phyloP scores from a whole-genome alignment of 2,113 vertebrate genomes.

The Sclerurus mexicanus region DNA sequence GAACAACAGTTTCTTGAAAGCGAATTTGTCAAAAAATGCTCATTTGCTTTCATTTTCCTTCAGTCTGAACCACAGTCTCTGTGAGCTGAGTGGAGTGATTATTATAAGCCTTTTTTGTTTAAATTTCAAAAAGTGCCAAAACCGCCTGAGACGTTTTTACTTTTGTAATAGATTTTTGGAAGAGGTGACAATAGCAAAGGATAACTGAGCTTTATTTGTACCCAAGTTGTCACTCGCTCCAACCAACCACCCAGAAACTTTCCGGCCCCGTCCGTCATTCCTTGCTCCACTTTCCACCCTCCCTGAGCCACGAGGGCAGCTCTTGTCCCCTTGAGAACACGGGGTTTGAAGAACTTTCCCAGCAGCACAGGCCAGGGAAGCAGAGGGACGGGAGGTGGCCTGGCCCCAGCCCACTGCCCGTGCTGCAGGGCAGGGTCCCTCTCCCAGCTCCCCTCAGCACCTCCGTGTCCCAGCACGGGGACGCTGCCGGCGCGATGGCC shows the following conservation, averaged over 20 bases:
- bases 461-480: fast-evolving
- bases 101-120: neutral
- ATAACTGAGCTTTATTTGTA: neutral
- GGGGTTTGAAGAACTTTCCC: neutral
- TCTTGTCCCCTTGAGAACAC: neutral
- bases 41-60: neutral
- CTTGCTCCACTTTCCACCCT: neutral
- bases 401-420: neutral
- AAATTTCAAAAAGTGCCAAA: neutral
- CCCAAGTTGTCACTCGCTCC: neutral
- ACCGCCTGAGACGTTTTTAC: neutral
- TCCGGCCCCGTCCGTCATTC: neutral
- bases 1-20: too few relatives aligned
- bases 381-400: neutral
- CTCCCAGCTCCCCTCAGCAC: neutral
- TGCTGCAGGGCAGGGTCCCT: neutral
- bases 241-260: neutral
- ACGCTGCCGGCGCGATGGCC: fast-evolving
- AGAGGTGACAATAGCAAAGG: neutral
- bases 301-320: neutral
- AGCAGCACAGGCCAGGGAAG: neutral
- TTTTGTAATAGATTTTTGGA: neutral
- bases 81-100: neutral
- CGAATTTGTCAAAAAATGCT: neutral
- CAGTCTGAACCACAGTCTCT: neutral